Percentiles rank a stretch among this genome's conserved stretches.
Evolutionary conservation across 2,888 invertebrate species (phyloP).

Genomic region (Phalangium opilio): DNA sequence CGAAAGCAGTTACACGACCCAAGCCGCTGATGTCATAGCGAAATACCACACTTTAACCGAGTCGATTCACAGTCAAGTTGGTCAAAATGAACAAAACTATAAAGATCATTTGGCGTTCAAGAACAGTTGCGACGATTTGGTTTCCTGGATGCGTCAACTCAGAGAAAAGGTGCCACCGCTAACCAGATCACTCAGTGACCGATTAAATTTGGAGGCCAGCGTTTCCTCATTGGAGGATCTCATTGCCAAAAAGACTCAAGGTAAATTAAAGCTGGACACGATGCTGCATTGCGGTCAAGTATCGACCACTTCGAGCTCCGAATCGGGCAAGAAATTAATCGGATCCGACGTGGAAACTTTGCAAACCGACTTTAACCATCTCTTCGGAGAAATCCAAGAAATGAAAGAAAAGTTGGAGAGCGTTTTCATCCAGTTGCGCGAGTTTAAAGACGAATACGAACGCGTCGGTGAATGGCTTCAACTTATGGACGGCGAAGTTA

Average conservation of each 20-base stretch:
- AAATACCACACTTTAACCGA: not conserved
- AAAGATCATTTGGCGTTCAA: constrained; percentile 77
- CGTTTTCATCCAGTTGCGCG: constrained; percentile 53
- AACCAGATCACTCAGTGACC: constrained; percentile 66
- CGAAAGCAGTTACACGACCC: constrained; percentile 51
- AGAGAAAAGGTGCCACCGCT: constrained; percentile 76
- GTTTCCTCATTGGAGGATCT: constrained; percentile 58
- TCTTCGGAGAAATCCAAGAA: constrained; percentile 70
- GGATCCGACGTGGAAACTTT: constrained; percentile 70
- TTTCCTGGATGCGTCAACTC: constrained; percentile 70
- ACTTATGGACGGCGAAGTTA: constrained; percentile 75
- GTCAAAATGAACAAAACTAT: constrained; percentile 68
- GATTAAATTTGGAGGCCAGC: constrained; percentile 72
- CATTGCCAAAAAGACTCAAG: constrained; percentile 67
- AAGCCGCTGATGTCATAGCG: constrained; percentile 62
- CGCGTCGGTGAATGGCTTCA: constrained; percentile 80
- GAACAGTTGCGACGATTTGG: constrained; percentile 76
- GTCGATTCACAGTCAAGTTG: constrained; percentile 42
- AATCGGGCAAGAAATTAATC: constrained; percentile 49
- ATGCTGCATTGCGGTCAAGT: constrained; percentile 65
- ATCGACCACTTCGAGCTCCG: constrained; percentile 63
- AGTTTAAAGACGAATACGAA: constrained; percentile 84
- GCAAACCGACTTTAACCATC: constrained; percentile 63
- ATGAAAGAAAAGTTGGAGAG: constrained; percentile 56
- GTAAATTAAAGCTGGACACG: constrained; percentile 63